phyloP scores from a whole-genome alignment of 1,140 invertebrate genomes.

The Caenorhabditis tropicalis region DNA sequence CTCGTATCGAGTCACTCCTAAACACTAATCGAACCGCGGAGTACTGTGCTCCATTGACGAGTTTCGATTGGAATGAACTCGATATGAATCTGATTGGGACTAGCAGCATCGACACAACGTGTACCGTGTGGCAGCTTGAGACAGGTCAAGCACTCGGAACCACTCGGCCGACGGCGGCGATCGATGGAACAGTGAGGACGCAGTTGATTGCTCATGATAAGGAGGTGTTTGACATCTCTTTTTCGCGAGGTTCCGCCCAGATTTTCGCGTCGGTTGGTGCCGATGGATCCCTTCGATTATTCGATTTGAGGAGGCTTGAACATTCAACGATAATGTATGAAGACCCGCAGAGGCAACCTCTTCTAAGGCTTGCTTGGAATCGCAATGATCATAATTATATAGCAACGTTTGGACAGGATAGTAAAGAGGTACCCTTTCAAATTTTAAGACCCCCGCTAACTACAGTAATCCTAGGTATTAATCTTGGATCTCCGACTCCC shows the following conservation, averaged over 20 bases:
- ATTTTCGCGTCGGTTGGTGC: conserved; percentile 85
- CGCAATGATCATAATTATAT: conserved; percentile 99
- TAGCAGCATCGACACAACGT: conserved; percentile 98
- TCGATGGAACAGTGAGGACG: conserved; percentile 90
- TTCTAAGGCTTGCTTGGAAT: conserved; percentile 97
- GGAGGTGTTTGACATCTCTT: conserved; percentile 99
- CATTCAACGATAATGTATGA: conserved; percentile 99
- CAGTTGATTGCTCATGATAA: conserved; percentile 99
- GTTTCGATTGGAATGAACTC: conserved; percentile 99
- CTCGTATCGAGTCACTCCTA: conserved; percentile 50
- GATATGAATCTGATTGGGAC: conserved; percentile 97
- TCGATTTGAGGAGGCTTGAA: conserved; percentile 94
- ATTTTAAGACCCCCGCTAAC: neutral
- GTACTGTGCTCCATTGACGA: conserved; percentile 97
- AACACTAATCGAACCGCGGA: conserved; percentile 93
- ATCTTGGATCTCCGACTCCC: conserved; percentile 96
- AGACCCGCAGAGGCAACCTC: conserved; percentile 92
- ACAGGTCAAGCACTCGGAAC: conserved; percentile 80
- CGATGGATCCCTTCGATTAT: conserved; percentile 98
- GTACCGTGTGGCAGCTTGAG: conserved; percentile 98
- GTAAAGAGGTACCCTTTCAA: conserved; percentile 81
- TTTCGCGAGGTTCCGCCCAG: conserved; percentile 96
- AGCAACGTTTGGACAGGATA: conserved; percentile 97
- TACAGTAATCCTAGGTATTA: conserved; percentile 78
- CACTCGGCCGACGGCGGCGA: conserved; percentile 78